Base-by-base conservation (phyloP, 2,113 vertebrate genomes). In the Caranx ignobilis region DNA sequence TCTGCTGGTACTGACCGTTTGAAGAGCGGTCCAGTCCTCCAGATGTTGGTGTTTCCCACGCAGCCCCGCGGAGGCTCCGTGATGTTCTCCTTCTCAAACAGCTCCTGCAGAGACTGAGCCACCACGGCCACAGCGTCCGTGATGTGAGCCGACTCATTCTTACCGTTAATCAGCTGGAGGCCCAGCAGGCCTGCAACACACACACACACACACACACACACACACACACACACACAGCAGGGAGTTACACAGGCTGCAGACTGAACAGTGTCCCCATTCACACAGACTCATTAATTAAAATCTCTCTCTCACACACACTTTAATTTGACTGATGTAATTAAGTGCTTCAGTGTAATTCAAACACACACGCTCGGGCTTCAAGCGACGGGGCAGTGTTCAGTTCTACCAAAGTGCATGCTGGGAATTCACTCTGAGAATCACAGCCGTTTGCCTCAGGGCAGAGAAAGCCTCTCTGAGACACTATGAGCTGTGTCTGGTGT, bases 11-110 rank as follows among this genome's bases (percentile, higher is more conserved):
- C 89, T 83, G 87, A 99, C 98, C 98, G 96, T 94, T 99, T 99
- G 91, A 99, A 99, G 43, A 99, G 96, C 0, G 98, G 98, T 2
- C 98, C 98, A 0, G 98, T 98, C 85, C 98, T 99, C 98, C 98
- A 99, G 95, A 99, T 99, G 94, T 99, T 99, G 90, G 98, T 99
- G 93, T 99, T 99, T 15, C 98, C 98, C 84, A 99, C 98, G 2
- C 98, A 99, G 77, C 98, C 98, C 15, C 96, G 94, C 0, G 98
- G 98, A 0, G 98, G 98, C 87, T 99, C 98, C 0, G 98, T 99
- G 90, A 99, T 99, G 89, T 99, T 99, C 93, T 99, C 98, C 83
- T 99, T 99, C 91, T 99, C 98, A 66, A 99, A 97, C 35, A 99
- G 92, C 87, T 99, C 97, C 15, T 98, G 97, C 72, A 99, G 96